Evolutionary conservation across 2,888 invertebrate genomes (phyloP), one percentile per base, ranked within the genome.

Genomic region (Auanema freiburgensis): DNA sequence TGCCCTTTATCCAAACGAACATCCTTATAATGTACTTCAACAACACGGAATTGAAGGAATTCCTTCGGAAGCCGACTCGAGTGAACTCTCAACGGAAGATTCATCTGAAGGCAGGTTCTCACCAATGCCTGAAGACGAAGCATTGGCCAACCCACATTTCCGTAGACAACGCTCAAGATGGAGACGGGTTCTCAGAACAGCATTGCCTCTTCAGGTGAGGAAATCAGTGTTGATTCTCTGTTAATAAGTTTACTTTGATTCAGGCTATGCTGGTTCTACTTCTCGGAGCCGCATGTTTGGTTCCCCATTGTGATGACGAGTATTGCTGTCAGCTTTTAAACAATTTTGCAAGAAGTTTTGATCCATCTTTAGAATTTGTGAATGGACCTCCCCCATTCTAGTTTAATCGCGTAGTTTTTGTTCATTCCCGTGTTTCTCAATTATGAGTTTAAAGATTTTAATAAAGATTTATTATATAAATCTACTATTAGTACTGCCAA

Each of bases 341-440:
- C 85, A 90, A 90, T 77, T 89, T 92, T 79, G 90, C 90, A 21
- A 88, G 90, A 76, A 91, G 91, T 78, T 88, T 95, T 62, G 91
- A 92, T 76, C 93, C 95, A 49, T 90, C 93, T 85, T 88, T 95
- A 76, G 89, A 91, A 65, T 95, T 93, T 87, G 91, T 91, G 23
- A 90, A 94, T 84, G 94, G 95, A 71, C 93, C 93, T 55, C 96
- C 95, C 64, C 95, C 96, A 58, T 89, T 92, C 66, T 93, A 90
- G 85, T 55, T 59, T n/a, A n/a, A 24, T 41, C 24, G 25, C 46
- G 46, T 57, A 51, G n/a, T 50, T 52, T 52, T 51, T 14, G 12
- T 14, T 51, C 51, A 51, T 51, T 51, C 51, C 51, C 51, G 51
- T 51, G 11, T 18, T 51, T n/a, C 11, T 11, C 18, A 11, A 12